These are phyloP conservation scores for Bruchidius siliquastri DNA, from an alignment of 2,888 invertebrate species.

Conservation along the genomic window DNA sequence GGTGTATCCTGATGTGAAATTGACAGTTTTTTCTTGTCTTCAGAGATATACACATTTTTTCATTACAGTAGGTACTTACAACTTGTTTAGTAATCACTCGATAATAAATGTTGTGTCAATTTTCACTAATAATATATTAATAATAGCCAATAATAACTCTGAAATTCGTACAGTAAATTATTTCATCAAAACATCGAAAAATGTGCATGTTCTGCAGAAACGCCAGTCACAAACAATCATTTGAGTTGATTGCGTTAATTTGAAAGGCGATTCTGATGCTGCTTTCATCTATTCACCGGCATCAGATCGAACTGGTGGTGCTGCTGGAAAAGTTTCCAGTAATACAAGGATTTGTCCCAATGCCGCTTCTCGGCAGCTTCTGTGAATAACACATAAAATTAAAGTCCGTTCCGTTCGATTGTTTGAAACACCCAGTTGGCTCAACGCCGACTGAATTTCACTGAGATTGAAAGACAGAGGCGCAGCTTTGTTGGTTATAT, in stretches of 20 bases:
- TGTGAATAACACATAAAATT: not conserved
- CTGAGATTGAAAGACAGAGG: not conserved
- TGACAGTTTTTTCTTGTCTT: too few species aligned
- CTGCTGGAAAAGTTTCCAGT: not conserved
- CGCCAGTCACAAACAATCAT: not conserved
- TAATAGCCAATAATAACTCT: too few species aligned
- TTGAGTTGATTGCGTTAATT: not conserved
- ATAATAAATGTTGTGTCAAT: too few species aligned
- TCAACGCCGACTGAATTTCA: not conserved
- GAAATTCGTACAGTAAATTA: too few species aligned
- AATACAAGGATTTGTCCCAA: not conserved
- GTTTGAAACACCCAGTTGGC: not conserved
- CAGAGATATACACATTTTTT: too few species aligned
- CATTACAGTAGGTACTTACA: too few species aligned
- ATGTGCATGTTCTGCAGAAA: not conserved
- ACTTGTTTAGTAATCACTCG: too few species aligned
- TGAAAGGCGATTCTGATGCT: not conserved
- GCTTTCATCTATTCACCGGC: not conserved
- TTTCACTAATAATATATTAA: too few species aligned
- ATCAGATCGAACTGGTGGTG: not conserved
- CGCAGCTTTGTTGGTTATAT: not conserved
- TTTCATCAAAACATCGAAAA: not conserved
- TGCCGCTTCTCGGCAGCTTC: not conserved
- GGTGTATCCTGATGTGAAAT: too few species aligned
- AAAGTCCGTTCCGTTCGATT: not conserved